Percentiles rank a stretch among this genome's conserved stretches.
Evolutionary conservation across 1,140 invertebrate genomes (phyloP).

Genomic region (Pteromalus puparum): DNA sequence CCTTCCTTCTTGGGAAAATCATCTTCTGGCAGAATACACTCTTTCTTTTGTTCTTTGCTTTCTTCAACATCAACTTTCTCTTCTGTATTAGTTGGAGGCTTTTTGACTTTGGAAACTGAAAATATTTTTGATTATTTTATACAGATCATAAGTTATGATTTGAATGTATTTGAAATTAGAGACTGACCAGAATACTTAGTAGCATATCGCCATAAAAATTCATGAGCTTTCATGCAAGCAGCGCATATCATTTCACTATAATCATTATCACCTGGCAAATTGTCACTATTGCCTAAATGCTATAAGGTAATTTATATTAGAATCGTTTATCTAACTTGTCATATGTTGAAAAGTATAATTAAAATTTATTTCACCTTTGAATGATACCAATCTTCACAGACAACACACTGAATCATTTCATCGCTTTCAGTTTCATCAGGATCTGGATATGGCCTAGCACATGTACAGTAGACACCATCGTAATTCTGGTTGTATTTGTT

Average conservation of each 20-base stretch:
- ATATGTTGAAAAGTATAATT: constrained; percentile 3
- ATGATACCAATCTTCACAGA: constrained; percentile 99
- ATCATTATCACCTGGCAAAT: constrained; percentile 77
- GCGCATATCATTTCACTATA: constrained; percentile 89
- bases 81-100: constrained; percentile 54
- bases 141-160: not conserved
- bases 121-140: constrained; percentile 33
- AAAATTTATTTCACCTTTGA: constrained; percentile 73
- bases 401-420: constrained; percentile 96
- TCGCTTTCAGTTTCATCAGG: constrained; percentile 86
- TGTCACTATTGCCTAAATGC: constrained; percentile 82
- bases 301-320: constrained; percentile 63
- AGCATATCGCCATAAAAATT: constrained; percentile 86
- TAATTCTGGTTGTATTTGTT: constrained; percentile 98
- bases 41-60: constrained; percentile 42
- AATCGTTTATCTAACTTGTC: not conserved
- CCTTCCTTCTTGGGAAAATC: constrained; percentile 55
- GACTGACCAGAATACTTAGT: constrained; percentile 66
- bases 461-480: constrained; percentile 93
- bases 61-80: constrained; percentile 60
- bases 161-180: constrained; percentile 2
- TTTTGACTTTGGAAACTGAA: constrained; percentile 50
- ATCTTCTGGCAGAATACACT: constrained; percentile 64
- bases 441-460: constrained; percentile 96
- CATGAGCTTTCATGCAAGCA: constrained; percentile 83